Conservation (phyloP, 2,113 vertebrate species). For the Calonectris borealis region DNA sequence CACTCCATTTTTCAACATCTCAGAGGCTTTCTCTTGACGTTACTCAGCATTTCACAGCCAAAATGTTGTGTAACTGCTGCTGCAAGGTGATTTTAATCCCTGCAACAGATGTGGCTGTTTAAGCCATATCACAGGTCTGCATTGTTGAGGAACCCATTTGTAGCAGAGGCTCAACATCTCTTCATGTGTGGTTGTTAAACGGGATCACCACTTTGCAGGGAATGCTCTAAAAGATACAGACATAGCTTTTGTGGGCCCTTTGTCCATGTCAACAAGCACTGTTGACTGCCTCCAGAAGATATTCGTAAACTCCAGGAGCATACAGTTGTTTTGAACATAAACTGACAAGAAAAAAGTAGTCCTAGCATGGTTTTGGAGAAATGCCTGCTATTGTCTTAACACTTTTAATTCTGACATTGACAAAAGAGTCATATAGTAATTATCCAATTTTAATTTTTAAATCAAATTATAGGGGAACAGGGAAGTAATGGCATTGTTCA, state of each 20-base stretch:
- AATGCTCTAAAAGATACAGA: background rate
- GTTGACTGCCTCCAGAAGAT: background rate
- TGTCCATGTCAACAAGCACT: background rate
- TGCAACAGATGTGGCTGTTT: background rate
- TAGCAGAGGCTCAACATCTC: background rate
- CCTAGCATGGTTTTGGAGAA: background rate
- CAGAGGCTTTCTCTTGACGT: background rate
- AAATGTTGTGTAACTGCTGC: background rate
- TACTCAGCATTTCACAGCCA: background rate
- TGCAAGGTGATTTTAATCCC: background rate
- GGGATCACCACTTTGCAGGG: background rate
- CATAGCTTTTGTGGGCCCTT: background rate
- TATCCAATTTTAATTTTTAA: constrained; percentile 55
- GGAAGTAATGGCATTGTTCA: constrained; percentile 44
- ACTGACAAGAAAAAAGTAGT: background rate
- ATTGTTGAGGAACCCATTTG: background rate
- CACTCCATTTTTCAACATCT: background rate
- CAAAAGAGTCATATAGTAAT: constrained; percentile 51
- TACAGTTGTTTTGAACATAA: background rate
- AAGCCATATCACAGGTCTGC: background rate
- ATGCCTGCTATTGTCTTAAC: background rate
- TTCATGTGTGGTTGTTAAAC: background rate
- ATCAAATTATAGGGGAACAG: constrained; percentile 14
- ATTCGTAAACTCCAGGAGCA: background rate
- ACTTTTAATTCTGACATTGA: background rate